Evolutionary conservation across 2,888 invertebrate genomes (phyloP).

Genomic region (Adela reaumurella): DNA sequence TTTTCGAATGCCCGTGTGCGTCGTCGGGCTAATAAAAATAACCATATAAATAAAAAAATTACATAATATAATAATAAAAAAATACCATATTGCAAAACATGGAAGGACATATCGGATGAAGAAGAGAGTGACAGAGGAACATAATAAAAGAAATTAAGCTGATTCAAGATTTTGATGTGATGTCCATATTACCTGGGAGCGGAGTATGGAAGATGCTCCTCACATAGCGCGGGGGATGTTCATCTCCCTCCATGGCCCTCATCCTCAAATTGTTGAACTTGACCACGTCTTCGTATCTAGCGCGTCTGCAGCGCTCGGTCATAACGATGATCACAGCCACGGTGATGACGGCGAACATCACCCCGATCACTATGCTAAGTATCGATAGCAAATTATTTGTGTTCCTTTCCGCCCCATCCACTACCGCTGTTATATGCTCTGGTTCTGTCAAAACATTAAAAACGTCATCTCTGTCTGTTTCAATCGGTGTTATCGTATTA

Average conservation of each 20-base stretch:
- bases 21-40: no score
- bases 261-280: conserved; percentile 45
- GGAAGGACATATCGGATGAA: no score
- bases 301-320: conserved; percentile 40
- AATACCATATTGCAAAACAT: no score
- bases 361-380: conserved; percentile 48
- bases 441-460: conserved; percentile 57
- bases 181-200: conserved; percentile 39
- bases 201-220: conserved; percentile 57
- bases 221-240: conserved; percentile 44
- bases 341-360: conserved; percentile 49
- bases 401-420: conserved; percentile 39
- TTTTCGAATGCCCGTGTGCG: no score
- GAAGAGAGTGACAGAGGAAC: no score
- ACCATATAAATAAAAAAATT: no score
- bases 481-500: conserved; percentile 29
- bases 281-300: conserved; percentile 37
- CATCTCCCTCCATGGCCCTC: conserved; percentile 43
- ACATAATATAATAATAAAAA: no score
- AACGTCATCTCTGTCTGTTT: conserved; percentile 36
- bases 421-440: conserved; percentile 51
- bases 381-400: conserved; percentile 46
- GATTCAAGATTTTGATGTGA: background rate
- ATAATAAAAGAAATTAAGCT: no score
- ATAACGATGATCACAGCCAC: conserved; percentile 48